A percentile compares a stretch with the other conserved stretches of the same genome.
These are phyloP conservation scores for Heliconius hortense DNA, from an alignment of 2,888 invertebrate species.

Conservation along the genomic window DNA sequence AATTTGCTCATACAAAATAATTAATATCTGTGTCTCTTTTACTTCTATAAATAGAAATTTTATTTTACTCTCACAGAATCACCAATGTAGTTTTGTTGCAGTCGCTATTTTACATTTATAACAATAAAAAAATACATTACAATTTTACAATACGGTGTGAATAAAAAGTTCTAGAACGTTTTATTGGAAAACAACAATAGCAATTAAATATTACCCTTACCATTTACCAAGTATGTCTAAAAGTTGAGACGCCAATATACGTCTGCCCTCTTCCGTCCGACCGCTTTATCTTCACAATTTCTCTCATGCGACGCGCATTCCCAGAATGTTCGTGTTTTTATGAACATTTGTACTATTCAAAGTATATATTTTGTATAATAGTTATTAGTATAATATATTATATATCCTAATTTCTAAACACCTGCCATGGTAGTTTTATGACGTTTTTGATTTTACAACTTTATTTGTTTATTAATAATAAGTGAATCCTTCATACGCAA, in stretches of 20 bases:
- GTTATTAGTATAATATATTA: background rate
- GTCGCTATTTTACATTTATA: background rate
- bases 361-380: background rate
- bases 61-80: background rate
- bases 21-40: background rate
- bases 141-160: background rate
- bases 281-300: background rate
- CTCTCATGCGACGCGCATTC: conserved; percentile 6
- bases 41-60: background rate
- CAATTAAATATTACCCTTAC: conserved; percentile 14
- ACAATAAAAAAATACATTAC: background rate
- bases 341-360: background rate
- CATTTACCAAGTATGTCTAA: background rate
- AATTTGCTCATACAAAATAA: background rate
- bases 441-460: background rate
- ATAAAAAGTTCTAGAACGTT: conserved; percentile 11
- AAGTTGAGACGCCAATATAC: conserved; percentile 9
- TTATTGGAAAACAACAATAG: background rate
- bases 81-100: background rate
- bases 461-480: conserved; percentile 16
- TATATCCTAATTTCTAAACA: background rate
- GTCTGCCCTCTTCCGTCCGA: background rate
- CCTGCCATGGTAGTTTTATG: background rate
- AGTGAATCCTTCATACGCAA: conserved; percentile 21
- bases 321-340: conserved; percentile 5